These are phyloP conservation scores for Meda fulgida DNA, from an alignment of 2,797 vertebrate genomes.

Conservation along the genomic window DNA sequence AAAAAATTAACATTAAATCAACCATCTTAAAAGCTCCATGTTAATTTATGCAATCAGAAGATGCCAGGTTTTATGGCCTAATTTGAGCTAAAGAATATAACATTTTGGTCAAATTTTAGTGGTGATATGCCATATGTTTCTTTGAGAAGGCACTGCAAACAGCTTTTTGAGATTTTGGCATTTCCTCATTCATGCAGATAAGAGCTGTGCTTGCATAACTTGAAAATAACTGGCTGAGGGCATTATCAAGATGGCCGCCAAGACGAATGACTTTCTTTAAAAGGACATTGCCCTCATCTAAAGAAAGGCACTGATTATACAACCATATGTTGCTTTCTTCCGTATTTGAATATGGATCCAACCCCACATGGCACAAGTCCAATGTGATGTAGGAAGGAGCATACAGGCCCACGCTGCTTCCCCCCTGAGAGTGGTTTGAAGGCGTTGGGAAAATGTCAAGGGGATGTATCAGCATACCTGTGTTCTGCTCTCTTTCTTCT, in stretches of 20 bases:
- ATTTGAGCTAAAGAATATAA: neutral
- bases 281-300: constrained; percentile 30
- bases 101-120: neutral
- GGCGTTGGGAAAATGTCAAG: constrained; percentile 72
- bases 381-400: constrained; percentile 6
- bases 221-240: constrained; percentile 13
- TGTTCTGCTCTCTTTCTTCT: constrained; percentile 49
- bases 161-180: neutral
- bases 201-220: neutral
- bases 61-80: neutral
- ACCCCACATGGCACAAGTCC: constrained; percentile 33
- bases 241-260: constrained; percentile 61
- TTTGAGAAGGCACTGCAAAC: neutral
- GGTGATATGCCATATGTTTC: neutral
- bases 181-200: constrained; percentile 6
- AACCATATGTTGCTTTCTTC: constrained; percentile 38
- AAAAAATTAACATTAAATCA: neutral
- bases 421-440: constrained; percentile 25
- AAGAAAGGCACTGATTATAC: constrained; percentile 21
- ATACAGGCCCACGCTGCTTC: constrained; percentile 19
- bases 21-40: neutral
- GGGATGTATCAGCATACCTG: constrained; percentile 68
- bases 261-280: constrained; percentile 54
- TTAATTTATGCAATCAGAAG: neutral
- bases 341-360: constrained; percentile 2